Evolutionary conservation across 2,113 vertebrate species (phyloP), one percentile per base, ranked within the genome.

Genomic region (Zootoca vivipara): DNA sequence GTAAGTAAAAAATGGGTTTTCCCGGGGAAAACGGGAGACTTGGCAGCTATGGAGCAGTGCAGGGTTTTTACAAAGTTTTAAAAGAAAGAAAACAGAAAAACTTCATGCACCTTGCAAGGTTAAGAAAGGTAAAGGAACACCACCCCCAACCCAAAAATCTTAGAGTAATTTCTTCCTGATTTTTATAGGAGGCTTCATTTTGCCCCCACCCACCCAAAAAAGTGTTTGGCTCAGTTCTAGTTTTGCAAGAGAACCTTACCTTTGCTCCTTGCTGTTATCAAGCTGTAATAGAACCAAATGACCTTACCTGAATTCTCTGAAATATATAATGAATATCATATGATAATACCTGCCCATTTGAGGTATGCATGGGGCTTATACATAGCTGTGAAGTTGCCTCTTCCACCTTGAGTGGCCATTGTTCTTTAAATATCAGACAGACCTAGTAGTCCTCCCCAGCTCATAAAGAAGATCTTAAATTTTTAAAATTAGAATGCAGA

Each of bases 401-500:
- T 65, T 35, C 70, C 5, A 75, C 56, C 26, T 82, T 56, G 38
- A 75, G 28, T 74, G 64, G 20, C 86, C 22, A 88, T 88, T 88
- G 86, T 88, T 65, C n/a, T 38, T 64, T 88, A 88, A 88, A 88
- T 88, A 88, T 15, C 86, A 88, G 30, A 28, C 70, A 35, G 70
- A 77, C 38, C 35, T 82, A n/a, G 58, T 82, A 30, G 86, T 46
- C 58, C 70, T 88, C n/a, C 38, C 15, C 38, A 5, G 30, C 40
- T 82, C 7, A 7, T 75, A 82, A 88, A 82, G 69, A 82, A 82
- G 79, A 75, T 83, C 70, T 82, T 88, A 77, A 88, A 88, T 88
- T 88, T 88, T 88, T 88, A 88, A 88, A 88, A 88, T 82, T 75
- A 82, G 79, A 69, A 86, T 69, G 75, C 85, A 69, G 40, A 52